Evolutionary conservation across 2,113 vertebrate species (phyloP), one percentile per base, ranked within the genome.

Genomic region (Zosterops lateralis): DNA sequence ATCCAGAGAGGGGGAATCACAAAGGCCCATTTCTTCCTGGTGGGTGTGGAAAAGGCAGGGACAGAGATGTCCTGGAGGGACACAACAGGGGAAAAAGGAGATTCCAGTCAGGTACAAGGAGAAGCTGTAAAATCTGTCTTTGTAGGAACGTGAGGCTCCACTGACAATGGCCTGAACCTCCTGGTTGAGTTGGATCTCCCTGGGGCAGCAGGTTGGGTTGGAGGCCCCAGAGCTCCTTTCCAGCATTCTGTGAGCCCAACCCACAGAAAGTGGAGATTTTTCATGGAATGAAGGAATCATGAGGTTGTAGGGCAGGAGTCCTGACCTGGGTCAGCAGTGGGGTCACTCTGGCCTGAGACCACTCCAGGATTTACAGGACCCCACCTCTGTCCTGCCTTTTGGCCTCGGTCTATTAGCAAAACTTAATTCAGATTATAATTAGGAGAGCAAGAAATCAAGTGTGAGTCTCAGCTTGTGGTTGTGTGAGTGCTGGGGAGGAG

Each of bases 211-310:
- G 31, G 20, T 11, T 40, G 81, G 36, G 6, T 8, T 40, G 51
- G 31, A 77, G 29, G 10, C 14, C 51, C 17, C 51, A 40, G 36
- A 66, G n/a, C 12, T 84, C 60, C 36, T 38, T 42, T 20, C 45
- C n/a, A 51, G 9, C 8, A 32, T 22, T 11, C 34, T 42, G 36
- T 47, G 50, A 9, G 24, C 67, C 56, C 53, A 50, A 1, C 8
- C 66, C 21, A 1, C 0, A 12, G 24, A 3, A 58, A 26, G 3
- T 0, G 21, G 1, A 18, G 72, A 3, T 45, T 83, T 64, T 17
- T 34, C 24, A 2, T 79, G 76, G 19, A 36, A 24, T 85, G 9
- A 57, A 14, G 36, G 53, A 71, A 18, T 31, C 1, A 1, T 0
- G 31, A 36, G 34, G 25, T 6, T 77, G 1, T 17, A 18, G 32